Evolutionary conservation across 1,140 invertebrate genomes (phyloP), one percentile per base, ranked within the genome.

Genomic region (Aphis gossypii): DNA sequence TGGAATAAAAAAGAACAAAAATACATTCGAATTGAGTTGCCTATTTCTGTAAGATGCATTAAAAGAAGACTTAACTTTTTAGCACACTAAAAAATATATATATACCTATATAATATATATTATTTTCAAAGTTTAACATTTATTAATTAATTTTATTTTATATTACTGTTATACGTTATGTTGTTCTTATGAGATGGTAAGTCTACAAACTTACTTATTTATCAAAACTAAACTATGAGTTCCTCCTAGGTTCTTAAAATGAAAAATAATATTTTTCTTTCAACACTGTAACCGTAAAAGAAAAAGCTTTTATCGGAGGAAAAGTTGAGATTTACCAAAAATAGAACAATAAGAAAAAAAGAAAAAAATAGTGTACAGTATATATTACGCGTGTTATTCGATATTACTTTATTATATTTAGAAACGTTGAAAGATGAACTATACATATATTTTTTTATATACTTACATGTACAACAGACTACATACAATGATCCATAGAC

Each of bases 211-310:
- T 83, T 20, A 8, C 76, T 21, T 83, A 83, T 83, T 38, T 83
- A 83, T 83, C 76, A 20, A 83, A 83, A 83, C 35, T 83, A 38
- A 87, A n/a, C 84, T 8, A 30, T 46, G 14, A 1, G 18, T 20
- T 46, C 1, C 1, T 46, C 1, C 1, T 48, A 48, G 35, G 38
- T 84, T 46, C 14, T 8, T 87, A 38, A n/a, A 87, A 87, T 87
- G 44, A 87, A 87, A 87, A 87, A 87, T 44, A 48, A 46, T 87
- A 87, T 48, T 87, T 84, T 20, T 48, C 30, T 48, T 87, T 87
- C 46, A 48, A n/a, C 18, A 35, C 11, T n/a, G 7, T 48, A 0
- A 21, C 30, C 0, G 18, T 48, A n/a, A 35, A 51, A 25, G 86
- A 20, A 87, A 87, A 48, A 87, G 86, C 86, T 87, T 87, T 87